A percentile compares a stretch with the other conserved stretches of the same genome.
Conservation (phyloP, 2,888 invertebrate species). For the Eilema griseolum region DNA sequence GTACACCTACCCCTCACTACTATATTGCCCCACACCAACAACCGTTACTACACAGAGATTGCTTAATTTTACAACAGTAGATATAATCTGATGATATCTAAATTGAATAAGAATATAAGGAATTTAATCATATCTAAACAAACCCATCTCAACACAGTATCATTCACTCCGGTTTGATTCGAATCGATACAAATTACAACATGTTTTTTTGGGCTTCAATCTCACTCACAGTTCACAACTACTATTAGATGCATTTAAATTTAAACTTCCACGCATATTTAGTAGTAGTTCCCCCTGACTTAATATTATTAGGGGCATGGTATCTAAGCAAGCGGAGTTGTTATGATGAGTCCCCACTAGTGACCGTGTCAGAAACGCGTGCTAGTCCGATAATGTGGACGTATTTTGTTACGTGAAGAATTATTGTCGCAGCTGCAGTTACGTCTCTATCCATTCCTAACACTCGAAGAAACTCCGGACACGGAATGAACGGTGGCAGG, state of each 20-base stretch:
- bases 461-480: too few species aligned
- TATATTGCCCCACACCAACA: slow-evolving; percentile 37
- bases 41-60: slow-evolving; percentile 8
- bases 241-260: neutral
- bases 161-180: neutral
- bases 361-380: too few species aligned
- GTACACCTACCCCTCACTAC: slow-evolving; percentile 72
- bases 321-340: neutral
- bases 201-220: neutral
- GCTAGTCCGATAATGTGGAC: too few species aligned
- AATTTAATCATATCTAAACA: neutral
- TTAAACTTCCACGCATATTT: neutral
- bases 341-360: neutral
- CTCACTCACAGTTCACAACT: neutral
- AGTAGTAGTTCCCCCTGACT: neutral
- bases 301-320: neutral
- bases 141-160: neutral
- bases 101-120: neutral
- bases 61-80: slow-evolving; percentile 6
- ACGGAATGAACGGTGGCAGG: too few species aligned
- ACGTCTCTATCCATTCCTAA: too few species aligned
- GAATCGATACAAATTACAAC: neutral
- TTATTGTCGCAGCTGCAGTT: too few species aligned
- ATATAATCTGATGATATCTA: neutral
- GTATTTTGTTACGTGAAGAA: too few species aligned